These are phyloP conservation scores for Mellivora capensis DNA, from an alignment of 2,113 vertebrate genomes.

Conservation along the genomic window DNA sequence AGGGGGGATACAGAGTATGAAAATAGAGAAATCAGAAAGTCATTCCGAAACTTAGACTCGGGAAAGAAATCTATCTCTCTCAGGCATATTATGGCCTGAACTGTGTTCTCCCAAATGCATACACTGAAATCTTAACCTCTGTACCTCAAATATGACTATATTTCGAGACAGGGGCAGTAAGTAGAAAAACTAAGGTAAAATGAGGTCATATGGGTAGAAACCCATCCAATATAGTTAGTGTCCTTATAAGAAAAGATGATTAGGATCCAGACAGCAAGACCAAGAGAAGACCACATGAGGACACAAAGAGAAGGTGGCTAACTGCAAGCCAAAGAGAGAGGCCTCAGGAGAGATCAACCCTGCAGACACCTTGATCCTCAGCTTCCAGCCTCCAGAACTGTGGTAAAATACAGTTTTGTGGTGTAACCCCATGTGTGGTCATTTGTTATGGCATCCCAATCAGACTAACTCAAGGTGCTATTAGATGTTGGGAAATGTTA, in stretches of 20 bases:
- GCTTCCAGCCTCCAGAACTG: neutral
- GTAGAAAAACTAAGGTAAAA: neutral
- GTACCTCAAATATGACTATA: neutral
- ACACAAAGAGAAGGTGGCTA: neutral
- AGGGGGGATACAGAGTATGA: accelerated
- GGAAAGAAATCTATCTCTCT: neutral
- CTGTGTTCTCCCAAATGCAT: too few species aligned
- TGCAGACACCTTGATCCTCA: neutral
- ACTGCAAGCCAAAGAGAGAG: neutral
- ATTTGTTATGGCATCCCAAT: neutral
- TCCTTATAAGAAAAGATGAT: neutral
- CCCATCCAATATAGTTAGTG: neutral
- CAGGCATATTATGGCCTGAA: neutral
- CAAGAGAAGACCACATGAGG: neutral
- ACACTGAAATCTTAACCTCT: neutral
- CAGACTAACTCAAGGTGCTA: neutral
- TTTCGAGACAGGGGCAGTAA: neutral
- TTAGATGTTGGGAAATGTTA: neutral
- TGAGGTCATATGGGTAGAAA: neutral
- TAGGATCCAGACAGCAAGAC: neutral
- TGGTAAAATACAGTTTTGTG: neutral
- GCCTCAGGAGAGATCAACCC: neutral
- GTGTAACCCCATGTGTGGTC: neutral
- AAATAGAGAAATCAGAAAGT: neutral
- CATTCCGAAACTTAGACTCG: neutral